Base-by-base conservation (phyloP, 2,888 invertebrate genomes). In the Athalia circularis region DNA sequence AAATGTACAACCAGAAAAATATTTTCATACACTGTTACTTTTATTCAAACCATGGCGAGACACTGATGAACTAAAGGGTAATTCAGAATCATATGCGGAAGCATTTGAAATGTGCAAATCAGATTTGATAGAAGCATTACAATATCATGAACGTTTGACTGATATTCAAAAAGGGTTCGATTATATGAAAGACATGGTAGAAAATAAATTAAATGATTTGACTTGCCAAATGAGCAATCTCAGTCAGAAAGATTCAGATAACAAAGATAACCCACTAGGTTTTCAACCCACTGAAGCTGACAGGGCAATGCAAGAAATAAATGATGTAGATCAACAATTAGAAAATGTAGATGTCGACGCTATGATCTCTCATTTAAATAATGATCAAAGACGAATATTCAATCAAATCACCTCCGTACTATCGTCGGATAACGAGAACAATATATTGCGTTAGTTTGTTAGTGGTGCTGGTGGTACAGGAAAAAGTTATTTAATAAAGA, bases 401-500 rank as follows among this genome's bases (percentile, higher is more conserved):
- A 76, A 81, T 43, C 78, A 67, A 70, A 80, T 83, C 0, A 80
- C 74, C 50, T 52, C 9, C 29, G 59, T 57, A 15, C 43, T 80
- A 43, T 3, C 43, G 13, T 77, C 74, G 5, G 29, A 72, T 15
- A 54, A 79, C 29, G 68, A 80, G 11, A 2, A 5, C 5, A 43
- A 65, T 52, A 77, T 81, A 48, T 62, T 83, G 13, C 62, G 83
- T 65, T 65, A 81, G 11, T 85, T 79, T 80, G 80, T 86, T 0
- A 84, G 83, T 82, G 86, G 86, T 9, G 83, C 81, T 47, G 86
- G 86, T 64, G 86, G 85, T 15, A 86, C 85, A 9, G 87, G 86
- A 7, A 87, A 87, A 78, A 86, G 86, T 80, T 86, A 78, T 82
- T 78, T 87, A 68, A 87, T 86, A 65, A 83, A 87, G 80, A 84